Base-by-base conservation (phyloP, 2,888 invertebrate species). In the Artemia sinica region DNA sequence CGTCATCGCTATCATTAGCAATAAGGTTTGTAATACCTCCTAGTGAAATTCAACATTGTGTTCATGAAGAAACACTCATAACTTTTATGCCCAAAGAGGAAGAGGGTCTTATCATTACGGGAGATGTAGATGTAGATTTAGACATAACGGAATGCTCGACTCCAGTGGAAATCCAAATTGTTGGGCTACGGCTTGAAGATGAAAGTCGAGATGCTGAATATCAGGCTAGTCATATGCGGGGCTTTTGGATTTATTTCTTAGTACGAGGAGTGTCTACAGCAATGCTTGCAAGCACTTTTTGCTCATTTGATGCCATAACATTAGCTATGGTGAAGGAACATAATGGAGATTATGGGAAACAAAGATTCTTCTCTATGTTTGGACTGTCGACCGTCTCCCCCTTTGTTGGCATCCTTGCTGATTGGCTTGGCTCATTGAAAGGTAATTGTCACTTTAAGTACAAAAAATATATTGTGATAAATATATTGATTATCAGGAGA, bases 281-380 rank as follows among this genome's bases (percentile, higher is more conserved):
- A 8, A 86, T 88, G 84, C 80, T 88, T 75, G 86, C 87, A 7
- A 89, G 89, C 49, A 87, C 88, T n/a, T 87, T 90, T 0, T 89
- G 89, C 12, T 86, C 92, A 68, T 86, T 91, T 84, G 91, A 92
- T 78, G 90, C 91, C 0, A 89, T 91, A 72, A 88, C 90, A 0
- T 79, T 91, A 72, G 88, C 87, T 10, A 86, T 89, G 84, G 88
- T 91, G 72, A 89, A 89, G 77, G 85, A 87, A 75, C 63, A 58
- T 18, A 87, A 87, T 0, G 88, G 88, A 1, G 88, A 89, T 76
- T 89, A 88, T 76, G 89, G 89, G 1, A 82, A 87, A 74, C 89
- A 89, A 76, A 82, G 88, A 74, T 78, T 89, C 58, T 88, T 88
- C 78, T 87, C 88, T 11, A 88, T 87, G 74, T 82, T 89, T 71